These are phyloP conservation scores for Lethenteron camtschaticum DNA, from an alignment of 2,113 vertebrate genomes.

Conservation along the genomic window DNA sequence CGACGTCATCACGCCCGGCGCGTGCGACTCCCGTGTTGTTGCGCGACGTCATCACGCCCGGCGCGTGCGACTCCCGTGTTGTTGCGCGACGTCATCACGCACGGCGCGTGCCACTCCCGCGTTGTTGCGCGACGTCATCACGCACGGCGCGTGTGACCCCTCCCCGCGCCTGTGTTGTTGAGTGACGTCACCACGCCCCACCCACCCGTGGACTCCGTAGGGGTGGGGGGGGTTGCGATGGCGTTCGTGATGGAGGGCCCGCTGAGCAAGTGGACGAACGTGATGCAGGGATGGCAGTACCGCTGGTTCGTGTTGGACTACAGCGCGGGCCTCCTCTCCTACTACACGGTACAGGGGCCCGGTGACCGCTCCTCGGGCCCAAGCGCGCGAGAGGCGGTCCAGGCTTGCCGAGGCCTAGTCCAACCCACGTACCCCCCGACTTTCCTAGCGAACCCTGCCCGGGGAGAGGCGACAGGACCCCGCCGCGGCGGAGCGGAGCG, in stretches of 20 bases:
- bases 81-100: not conserved
- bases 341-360: constrained; percentile 60
- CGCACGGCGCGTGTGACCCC: not conserved
- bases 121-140: not conserved
- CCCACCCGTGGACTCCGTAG: not conserved
- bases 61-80: not conserved
- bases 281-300: constrained; percentile 97
- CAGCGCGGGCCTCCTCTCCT: constrained; percentile 77
- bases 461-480: too few species aligned
- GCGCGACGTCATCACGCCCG: not conserved
- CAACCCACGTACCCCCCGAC: too few species aligned
- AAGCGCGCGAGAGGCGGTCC: too few species aligned
- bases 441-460: too few species aligned
- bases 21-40: not conserved
- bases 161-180: not conserved
- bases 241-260: constrained; percentile 96
- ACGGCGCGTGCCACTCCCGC: not conserved
- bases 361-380: too few species aligned
- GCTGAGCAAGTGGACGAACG: constrained; percentile 96
- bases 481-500: too few species aligned
- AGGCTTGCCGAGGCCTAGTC: too few species aligned
- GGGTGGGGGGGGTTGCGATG: constrained; percentile 24
- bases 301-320: constrained; percentile 95
- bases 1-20: not conserved
- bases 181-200: not conserved